phyloP scores from a whole-genome alignment of 2,113 vertebrate species.

The Prolemur simus region DNA sequence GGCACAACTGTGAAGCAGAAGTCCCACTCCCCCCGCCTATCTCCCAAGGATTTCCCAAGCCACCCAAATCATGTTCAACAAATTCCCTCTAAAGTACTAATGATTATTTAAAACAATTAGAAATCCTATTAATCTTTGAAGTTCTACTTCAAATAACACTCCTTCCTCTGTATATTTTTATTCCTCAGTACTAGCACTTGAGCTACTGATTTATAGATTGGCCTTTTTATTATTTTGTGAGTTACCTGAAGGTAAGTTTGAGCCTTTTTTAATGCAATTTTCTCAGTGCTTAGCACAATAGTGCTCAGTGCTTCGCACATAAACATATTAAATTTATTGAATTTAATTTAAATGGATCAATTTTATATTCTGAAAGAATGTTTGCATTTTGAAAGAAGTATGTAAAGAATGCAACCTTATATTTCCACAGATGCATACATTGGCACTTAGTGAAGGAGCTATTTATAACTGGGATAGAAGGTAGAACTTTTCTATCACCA shows the following conservation, averaged over 20 bases:
- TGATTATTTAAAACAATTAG: conserved; percentile 1
- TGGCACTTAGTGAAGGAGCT: not conserved
- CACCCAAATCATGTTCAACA: not conserved
- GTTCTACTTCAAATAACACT: not conserved
- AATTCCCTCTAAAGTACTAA: not conserved
- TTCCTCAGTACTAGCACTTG: not conserved
- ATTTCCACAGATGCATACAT: not conserved
- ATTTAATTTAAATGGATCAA: not conserved
- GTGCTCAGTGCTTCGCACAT: not conserved
- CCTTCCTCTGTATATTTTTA: not conserved
- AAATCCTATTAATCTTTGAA: not conserved
- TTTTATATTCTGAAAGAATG: conserved; percentile 23
- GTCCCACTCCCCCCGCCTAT: not conserved
- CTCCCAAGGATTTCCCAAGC: not conserved
- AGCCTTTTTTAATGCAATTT: not conserved
- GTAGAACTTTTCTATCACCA: not conserved
- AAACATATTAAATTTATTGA: not conserved
- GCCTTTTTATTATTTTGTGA: not conserved
- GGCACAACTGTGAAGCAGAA: not conserved
- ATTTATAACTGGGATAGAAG: not conserved
- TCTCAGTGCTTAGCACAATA: not conserved
- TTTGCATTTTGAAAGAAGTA: conserved; percentile 32
- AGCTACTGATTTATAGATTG: not conserved
- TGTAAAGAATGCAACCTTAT: not conserved
- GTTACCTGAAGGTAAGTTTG: not conserved